phyloP scores from a whole-genome alignment of 2,888 invertebrate species.

The Ephialtes manifestator region DNA sequence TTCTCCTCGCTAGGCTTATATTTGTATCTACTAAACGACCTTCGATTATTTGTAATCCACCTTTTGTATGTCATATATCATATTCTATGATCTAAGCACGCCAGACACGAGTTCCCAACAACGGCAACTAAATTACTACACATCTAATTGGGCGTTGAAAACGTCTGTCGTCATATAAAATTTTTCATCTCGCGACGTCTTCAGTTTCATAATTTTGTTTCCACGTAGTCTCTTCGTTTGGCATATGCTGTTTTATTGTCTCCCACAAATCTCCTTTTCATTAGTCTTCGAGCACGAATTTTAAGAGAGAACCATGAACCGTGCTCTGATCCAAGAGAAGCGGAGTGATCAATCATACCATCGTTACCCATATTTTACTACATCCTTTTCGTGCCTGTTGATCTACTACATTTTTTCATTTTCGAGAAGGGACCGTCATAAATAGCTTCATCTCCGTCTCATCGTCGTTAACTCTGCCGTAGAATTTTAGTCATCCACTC shows the following conservation, averaged over 20 bases:
- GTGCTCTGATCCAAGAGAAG: constrained; percentile 45
- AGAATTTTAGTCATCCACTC: constrained; percentile 62
- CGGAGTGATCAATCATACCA: constrained; percentile 18
- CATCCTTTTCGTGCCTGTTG: neutral
- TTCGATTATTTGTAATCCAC: constrained; percentile 2
- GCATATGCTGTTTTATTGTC: neutral
- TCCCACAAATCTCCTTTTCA: neutral
- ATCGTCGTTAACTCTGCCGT: constrained; percentile 46
- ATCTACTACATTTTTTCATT: constrained; percentile 14
- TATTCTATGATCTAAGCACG: constrained; percentile 27
- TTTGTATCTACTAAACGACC: constrained; percentile 17
- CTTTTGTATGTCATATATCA: neutral
- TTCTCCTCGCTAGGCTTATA: constrained; percentile 22
- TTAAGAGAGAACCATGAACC: constrained; percentile 53
- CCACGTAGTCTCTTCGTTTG: neutral
- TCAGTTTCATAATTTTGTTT: neutral
- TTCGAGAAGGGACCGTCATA: constrained; percentile 1
- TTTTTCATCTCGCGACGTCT: constrained; percentile 6
- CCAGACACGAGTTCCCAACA: constrained; percentile 23
- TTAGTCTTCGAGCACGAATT: constrained; percentile 19
- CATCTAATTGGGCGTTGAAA: constrained; percentile 32
- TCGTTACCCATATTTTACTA: neutral
- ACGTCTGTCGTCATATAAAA: constrained; percentile 52
- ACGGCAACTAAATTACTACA: constrained; percentile 33
- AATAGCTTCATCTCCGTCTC: neutral